Percentiles rank a stretch among this genome's conserved stretches.
These are phyloP conservation scores for Halichoerus grypus DNA, from an alignment of 2,113 vertebrate genomes.

Conservation along the genomic window DNA sequence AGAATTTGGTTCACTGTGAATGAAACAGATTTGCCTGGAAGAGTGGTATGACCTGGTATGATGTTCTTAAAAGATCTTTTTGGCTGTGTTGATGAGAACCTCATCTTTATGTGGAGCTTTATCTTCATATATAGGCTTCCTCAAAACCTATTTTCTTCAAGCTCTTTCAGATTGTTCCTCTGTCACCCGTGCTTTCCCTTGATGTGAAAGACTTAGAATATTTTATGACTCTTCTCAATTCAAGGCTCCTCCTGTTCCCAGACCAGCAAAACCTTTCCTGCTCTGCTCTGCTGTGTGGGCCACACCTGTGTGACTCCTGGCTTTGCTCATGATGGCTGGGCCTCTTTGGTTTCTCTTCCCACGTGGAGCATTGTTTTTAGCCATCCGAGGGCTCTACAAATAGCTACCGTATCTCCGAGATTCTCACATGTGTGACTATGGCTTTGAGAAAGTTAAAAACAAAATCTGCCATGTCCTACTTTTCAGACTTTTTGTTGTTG, in stretches of 20 bases:
- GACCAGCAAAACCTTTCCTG: background rate
- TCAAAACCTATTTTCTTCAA: background rate
- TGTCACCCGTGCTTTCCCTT: background rate
- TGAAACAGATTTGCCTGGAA: background rate
- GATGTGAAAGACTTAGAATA: background rate
- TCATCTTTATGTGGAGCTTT: background rate
- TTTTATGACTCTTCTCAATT: background rate
- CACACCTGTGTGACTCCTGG: background rate
- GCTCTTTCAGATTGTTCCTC: background rate
- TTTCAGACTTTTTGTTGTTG: background rate
- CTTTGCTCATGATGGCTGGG: background rate
- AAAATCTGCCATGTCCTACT: background rate
- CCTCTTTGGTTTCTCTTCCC: background rate
- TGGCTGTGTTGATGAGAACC: background rate
- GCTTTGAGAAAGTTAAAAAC: background rate
- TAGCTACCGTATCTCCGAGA: background rate
- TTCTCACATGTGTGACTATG: background rate
- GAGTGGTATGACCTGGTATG: background rate
- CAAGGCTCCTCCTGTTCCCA: background rate
- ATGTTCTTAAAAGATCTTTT: background rate
- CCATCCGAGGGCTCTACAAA: background rate
- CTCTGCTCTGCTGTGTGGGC: rapidly evolving
- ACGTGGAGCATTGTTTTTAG: background rate
- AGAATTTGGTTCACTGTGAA: background rate
- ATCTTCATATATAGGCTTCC: background rate